Percentiles rank a stretch among this genome's conserved stretches.
Conservation (phyloP, 2,113 vertebrate species). For the Casuarius casuarius region DNA sequence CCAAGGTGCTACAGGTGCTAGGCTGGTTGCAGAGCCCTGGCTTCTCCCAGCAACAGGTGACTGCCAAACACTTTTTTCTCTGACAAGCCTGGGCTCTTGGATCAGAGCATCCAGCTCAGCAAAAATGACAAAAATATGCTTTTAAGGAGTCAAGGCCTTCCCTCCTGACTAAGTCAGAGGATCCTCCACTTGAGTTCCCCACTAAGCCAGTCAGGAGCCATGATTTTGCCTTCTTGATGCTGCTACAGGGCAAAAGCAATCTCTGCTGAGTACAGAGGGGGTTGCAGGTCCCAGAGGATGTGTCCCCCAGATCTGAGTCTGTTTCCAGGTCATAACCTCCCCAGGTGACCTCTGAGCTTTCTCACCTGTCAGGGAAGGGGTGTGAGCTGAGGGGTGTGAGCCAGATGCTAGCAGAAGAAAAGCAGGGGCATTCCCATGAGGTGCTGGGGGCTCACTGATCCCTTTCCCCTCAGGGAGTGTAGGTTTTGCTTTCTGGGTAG, state of each 20-base stretch:
- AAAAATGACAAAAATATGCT: fast-evolving
- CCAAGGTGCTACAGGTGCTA: not conserved
- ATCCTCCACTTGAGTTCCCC: not conserved
- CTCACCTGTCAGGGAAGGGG: not conserved
- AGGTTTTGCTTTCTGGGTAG: too few relatives aligned
- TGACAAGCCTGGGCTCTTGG: not conserved
- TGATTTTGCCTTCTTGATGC: not conserved
- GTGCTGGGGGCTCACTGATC: too few relatives aligned
- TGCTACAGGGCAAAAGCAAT: not conserved
- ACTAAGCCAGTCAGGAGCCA: not conserved
- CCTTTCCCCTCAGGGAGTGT: too few relatives aligned
- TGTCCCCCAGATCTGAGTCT: not conserved
- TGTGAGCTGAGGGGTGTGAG: not conserved
- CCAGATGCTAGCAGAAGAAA: not conserved
- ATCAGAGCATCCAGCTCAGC: not conserved
- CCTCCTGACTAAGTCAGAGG: not conserved
- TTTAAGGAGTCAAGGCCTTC: not conserved
- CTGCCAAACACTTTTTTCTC: not conserved
- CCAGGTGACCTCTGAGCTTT: not conserved
- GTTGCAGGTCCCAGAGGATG: not conserved
- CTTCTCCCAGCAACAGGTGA: not conserved
- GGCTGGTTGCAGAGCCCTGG: not conserved
- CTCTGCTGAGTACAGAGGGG: fast-evolving
- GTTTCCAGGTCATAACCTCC: not conserved
- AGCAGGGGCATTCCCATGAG: not conserved